Conservation (phyloP, 2,888 invertebrate species). For the Gastrophysa polygoni region DNA sequence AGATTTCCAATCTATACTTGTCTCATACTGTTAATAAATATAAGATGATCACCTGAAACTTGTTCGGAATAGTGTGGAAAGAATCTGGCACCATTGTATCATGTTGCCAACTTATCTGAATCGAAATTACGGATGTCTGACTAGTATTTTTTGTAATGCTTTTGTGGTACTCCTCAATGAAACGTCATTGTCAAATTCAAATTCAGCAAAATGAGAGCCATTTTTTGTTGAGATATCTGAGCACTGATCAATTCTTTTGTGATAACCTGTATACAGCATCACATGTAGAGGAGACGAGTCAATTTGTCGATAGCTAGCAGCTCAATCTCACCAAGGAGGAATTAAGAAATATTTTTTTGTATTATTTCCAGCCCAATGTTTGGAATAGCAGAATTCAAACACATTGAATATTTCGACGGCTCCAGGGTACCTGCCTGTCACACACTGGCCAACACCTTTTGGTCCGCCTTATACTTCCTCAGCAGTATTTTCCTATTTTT, state of each 20-base stretch:
- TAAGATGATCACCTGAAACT: no score
- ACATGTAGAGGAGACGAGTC: not conserved
- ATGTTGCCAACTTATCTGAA: no score
- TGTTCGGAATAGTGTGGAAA: no score
- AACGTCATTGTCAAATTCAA: no score
- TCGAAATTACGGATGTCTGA: no score
- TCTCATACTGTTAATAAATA: no score
- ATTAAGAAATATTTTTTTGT: conserved; percentile 40
- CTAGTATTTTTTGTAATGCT: no score
- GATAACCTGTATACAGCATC: not conserved
- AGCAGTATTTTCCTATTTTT: conserved; percentile 81
- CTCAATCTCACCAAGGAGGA: conserved; percentile 1
- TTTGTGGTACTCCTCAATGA: no score
- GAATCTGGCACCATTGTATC: no score
- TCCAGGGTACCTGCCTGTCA: conserved; percentile 75
- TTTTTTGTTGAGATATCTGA: no score
- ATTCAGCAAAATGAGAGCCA: no score
- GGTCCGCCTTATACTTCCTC: conserved; percentile 81
- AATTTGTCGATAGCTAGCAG: not conserved
- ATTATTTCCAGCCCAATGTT: conserved; percentile 78
- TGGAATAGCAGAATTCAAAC: conserved; percentile 75
- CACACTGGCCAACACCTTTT: conserved; percentile 76
- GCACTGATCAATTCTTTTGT: not conserved
- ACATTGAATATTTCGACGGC: conserved; percentile 72
- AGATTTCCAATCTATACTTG: no score